Evolutionary conservation across 2,113 vertebrate species (phyloP).

Genomic region (Istiophorus platypterus): DNA sequence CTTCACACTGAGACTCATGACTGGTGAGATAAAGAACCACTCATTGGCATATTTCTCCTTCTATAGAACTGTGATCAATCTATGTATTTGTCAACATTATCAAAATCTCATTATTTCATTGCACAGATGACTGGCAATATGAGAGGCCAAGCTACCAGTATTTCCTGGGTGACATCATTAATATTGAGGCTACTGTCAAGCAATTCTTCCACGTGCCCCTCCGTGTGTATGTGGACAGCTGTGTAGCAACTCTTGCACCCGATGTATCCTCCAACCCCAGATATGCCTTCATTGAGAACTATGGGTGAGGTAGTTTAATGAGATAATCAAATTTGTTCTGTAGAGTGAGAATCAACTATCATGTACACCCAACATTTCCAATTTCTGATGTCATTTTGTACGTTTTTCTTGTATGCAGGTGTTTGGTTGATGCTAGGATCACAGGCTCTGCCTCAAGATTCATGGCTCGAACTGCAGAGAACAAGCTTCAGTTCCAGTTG

Average conservation of each 20-base stretch:
- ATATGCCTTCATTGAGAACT: slow-evolving; percentile 78
- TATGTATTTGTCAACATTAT: not conserved
- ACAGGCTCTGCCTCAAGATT: slow-evolving; percentile 75
- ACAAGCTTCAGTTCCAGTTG: slow-evolving; percentile 76
- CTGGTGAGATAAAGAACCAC: slow-evolving; percentile 61
- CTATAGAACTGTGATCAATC: not conserved
- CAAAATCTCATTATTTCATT: not conserved
- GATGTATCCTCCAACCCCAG: slow-evolving; percentile 62
- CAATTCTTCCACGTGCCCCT: slow-evolving; percentile 76
- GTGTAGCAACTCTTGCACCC: slow-evolving; percentile 70
- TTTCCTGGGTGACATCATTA: slow-evolving; percentile 74
- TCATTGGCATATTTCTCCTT: not conserved
- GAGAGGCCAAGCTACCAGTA: slow-evolving; percentile 72
- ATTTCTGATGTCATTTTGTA: not conserved
- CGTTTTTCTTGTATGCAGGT: slow-evolving; percentile 60
- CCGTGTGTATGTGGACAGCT: slow-evolving; percentile 77
- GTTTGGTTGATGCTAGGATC: slow-evolving; percentile 74
- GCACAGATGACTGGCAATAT: slow-evolving; percentile 75
- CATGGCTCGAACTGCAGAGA: slow-evolving; percentile 53
- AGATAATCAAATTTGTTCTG: not conserved
- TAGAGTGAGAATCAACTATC: not conserved
- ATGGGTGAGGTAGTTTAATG: slow-evolving; percentile 70
- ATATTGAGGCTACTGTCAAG: slow-evolving; percentile 73
- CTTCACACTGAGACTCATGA: slow-evolving; percentile 80
- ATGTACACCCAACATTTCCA: not conserved